phyloP scores from a whole-genome alignment of 1,140 invertebrate genomes.

The Triops longicaudatus region DNA sequence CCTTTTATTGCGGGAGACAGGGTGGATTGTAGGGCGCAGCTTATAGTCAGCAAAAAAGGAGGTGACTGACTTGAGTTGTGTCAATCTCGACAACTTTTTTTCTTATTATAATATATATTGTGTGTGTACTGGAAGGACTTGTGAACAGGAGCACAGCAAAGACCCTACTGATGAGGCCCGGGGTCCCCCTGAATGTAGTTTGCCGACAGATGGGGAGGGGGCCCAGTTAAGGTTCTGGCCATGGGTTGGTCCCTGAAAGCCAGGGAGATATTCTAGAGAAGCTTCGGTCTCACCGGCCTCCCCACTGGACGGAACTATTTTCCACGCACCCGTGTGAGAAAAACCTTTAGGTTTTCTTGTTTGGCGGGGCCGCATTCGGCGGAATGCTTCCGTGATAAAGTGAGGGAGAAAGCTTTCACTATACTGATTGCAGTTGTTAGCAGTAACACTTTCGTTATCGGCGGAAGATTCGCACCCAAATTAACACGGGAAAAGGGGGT shows the following conservation, averaged over 20 bases:
- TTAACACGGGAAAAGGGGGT: no score
- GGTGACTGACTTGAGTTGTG: no score
- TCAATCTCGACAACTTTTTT: not conserved
- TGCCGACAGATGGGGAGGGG: conserved; percentile 13
- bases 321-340: not conserved
- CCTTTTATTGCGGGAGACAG: no score
- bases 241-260: not conserved
- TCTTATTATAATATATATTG: not conserved
- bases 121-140: not conserved
- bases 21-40: no score
- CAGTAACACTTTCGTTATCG: no score
- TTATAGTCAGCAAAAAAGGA: no score
- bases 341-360: not conserved
- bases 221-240: conserved; percentile 13
- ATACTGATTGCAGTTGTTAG: not conserved
- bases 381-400: not conserved
- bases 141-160: conserved; percentile 14
- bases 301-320: not conserved
- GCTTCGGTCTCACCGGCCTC: conserved; percentile 1
- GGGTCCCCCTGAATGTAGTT: conserved; percentile 10
- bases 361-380: not conserved
- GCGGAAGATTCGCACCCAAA: no score
- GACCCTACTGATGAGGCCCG: conserved; percentile 13
- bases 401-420: not conserved
- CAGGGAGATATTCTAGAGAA: conserved; percentile 1